A percentile compares a stretch with the other conserved stretches of the same genome.
These are phyloP conservation scores for Halcyon smyrnensis DNA, from an alignment of 2,797 vertebrate genomes.

Conservation along the genomic window DNA sequence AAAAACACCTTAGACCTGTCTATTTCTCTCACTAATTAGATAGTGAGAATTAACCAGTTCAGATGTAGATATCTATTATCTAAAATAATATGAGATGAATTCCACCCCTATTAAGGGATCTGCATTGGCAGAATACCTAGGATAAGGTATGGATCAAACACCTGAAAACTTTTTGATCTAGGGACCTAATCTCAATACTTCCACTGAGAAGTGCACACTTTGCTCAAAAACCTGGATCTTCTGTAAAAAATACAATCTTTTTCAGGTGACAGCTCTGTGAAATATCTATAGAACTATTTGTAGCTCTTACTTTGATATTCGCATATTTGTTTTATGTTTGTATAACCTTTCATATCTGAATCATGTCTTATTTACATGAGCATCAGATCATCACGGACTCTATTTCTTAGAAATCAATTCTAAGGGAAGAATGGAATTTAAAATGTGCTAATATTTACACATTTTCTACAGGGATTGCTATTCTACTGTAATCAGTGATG, in stretches of 20 bases:
- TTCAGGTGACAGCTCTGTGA: neutral
- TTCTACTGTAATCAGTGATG: neutral
- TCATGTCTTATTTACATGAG: neutral
- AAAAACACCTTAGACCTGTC: neutral
- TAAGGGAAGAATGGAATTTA: neutral
- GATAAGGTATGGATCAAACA: neutral
- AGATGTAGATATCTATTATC: neutral
- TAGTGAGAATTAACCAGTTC: accelerated
- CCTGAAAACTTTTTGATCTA: neutral
- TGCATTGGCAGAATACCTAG: neutral
- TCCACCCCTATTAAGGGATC: neutral
- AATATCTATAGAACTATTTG: neutral
- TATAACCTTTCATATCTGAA: neutral
- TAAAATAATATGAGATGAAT: neutral
- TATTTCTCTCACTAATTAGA: neutral
- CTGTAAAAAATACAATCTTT: neutral
- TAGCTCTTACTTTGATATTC: neutral
- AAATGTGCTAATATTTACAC: neutral
- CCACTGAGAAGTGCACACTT: neutral
- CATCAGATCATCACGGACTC: neutral
- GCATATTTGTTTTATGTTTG: neutral
- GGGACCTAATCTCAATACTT: neutral
- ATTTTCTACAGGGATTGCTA: neutral
- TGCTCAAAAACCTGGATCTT: neutral
- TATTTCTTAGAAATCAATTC: neutral